Evolutionary conservation across 1,140 invertebrate genomes (phyloP).

Genomic region (Schlechtendalia chinensis): DNA sequence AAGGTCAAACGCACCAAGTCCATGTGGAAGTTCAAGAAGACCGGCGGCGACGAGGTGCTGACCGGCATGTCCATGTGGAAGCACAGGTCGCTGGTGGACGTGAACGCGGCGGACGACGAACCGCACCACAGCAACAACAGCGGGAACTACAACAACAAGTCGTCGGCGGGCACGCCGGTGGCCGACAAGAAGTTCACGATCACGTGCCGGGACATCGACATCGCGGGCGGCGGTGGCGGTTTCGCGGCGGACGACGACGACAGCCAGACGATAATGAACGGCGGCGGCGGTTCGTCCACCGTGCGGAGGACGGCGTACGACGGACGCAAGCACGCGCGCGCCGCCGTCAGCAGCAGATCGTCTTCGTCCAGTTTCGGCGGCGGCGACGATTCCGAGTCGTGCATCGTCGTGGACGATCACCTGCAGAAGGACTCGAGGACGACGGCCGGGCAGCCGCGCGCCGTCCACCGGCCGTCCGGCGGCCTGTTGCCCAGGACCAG

Average conservation of each 20-base stretch:
- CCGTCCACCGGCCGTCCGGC: background rate
- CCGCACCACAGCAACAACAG: constrained; percentile 51
- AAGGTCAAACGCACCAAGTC: constrained; percentile 76
- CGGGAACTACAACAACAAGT: constrained; percentile 56
- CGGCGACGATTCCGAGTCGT: constrained; percentile 59
- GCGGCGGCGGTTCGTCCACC: constrained; percentile 44
- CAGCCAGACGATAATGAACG: constrained; percentile 54
- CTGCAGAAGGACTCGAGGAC: constrained; percentile 56
- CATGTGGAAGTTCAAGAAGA: constrained; percentile 75
- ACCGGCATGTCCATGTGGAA: constrained; percentile 83
- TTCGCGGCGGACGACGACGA: constrained; percentile 48
- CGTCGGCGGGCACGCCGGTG: constrained; percentile 51
- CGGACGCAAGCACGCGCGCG: background rate
- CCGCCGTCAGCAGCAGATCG: constrained; percentile 45
- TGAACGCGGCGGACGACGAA: constrained; percentile 58
- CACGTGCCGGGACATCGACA: constrained; percentile 48
- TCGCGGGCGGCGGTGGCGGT: constrained; percentile 47
- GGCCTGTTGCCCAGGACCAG: constrained; percentile 53
- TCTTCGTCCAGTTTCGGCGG: constrained; percentile 52
- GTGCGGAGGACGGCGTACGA: background rate
- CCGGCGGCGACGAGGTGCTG: constrained; percentile 67
- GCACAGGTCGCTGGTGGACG: constrained; percentile 77
- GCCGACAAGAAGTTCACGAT: constrained; percentile 51
- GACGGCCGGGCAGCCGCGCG: background rate
- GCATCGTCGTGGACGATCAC: constrained; percentile 72